These are phyloP conservation scores for Amphipyra berbera DNA, from an alignment of 2,888 invertebrate genomes.

Conservation along the genomic window DNA sequence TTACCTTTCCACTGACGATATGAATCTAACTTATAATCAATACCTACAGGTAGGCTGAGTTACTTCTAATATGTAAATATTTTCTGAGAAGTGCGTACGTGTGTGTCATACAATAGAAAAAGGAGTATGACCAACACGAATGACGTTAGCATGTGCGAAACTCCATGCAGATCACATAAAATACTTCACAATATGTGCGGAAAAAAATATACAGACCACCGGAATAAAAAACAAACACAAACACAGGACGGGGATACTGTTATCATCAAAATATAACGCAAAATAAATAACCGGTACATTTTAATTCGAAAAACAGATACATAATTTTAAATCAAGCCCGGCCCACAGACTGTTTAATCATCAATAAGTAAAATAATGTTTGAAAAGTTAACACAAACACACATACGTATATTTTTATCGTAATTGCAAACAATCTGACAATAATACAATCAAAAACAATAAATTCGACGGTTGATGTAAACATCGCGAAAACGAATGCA, in stretches of 20 bases:
- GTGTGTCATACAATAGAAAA: too few relatives aligned
- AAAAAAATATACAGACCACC: slow-evolving; percentile 25
- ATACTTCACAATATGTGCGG: slow-evolving; percentile 26
- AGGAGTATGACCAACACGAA: too few relatives aligned
- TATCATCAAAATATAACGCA: slow-evolving; percentile 42
- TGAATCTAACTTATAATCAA: too few relatives aligned
- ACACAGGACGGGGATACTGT: slow-evolving; percentile 27
- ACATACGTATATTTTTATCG: slow-evolving; percentile 52
- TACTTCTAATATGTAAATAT: too few relatives aligned
- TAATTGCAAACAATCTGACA: slow-evolving; percentile 61
- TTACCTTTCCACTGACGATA: too few relatives aligned
- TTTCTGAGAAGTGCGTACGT: too few relatives aligned
- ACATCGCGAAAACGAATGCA: slow-evolving; percentile 44
- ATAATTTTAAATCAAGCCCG: slow-evolving; percentile 20
- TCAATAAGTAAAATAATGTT: slow-evolving; percentile 56
- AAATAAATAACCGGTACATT: slow-evolving; percentile 22
- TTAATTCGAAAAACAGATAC: slow-evolving; percentile 20
- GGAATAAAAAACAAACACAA: slow-evolving; percentile 21
- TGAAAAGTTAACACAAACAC: slow-evolving; percentile 52
- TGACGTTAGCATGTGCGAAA: neutral
- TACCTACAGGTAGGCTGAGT: too few relatives aligned
- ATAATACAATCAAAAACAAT: slow-evolving; percentile 61
- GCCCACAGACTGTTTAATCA: slow-evolving; percentile 31
- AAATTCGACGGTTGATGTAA: slow-evolving; percentile 47
- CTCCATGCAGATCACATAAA: slow-evolving; percentile 30